A percentile compares a stretch with the other conserved stretches of the same genome.
Evolutionary conservation across 1,140 invertebrate genomes (phyloP).

Genomic region (Trachymyrmex cornetzi): DNA sequence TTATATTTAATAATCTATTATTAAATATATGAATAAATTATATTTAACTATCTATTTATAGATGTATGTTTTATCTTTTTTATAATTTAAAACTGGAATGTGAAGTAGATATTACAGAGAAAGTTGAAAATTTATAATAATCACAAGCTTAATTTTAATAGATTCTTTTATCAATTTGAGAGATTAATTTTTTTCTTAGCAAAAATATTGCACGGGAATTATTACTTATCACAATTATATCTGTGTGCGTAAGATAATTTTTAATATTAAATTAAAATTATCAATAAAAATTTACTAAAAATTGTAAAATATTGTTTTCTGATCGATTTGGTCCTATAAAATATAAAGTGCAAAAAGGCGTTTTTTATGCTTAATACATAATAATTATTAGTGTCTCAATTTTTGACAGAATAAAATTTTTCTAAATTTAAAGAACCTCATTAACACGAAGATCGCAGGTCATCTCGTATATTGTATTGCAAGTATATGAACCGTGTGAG

Average conservation of each 20-base stretch:
- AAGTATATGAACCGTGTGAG: not conserved
- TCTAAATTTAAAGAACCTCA: not conserved
- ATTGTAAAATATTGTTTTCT: not conserved
- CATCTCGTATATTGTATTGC: not conserved
- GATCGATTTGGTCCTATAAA: not conserved
- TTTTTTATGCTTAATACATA: not conserved
- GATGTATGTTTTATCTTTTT: not conserved
- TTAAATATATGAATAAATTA: constrained; percentile 6
- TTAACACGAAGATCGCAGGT: not conserved
- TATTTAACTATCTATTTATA: too few species aligned
- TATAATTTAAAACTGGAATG: not conserved
- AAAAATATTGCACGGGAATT: too few species aligned
- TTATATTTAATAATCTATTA: not conserved
- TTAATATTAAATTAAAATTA: too few species aligned
- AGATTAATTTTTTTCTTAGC: too few species aligned
- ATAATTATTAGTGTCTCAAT: not conserved
- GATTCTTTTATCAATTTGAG: too few species aligned
- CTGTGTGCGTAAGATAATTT: too few species aligned
- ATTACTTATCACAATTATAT: too few species aligned
- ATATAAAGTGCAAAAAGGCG: not conserved
- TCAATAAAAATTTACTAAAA: too few species aligned
- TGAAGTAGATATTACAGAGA: not conserved
- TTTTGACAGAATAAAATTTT: not conserved
- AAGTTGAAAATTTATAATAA: not conserved
- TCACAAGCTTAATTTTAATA: not conserved